Evolutionary conservation across 2,797 vertebrate species (phyloP), one percentile per base, ranked within the genome.

Genomic region (Tachyglossus aculeatus): DNA sequence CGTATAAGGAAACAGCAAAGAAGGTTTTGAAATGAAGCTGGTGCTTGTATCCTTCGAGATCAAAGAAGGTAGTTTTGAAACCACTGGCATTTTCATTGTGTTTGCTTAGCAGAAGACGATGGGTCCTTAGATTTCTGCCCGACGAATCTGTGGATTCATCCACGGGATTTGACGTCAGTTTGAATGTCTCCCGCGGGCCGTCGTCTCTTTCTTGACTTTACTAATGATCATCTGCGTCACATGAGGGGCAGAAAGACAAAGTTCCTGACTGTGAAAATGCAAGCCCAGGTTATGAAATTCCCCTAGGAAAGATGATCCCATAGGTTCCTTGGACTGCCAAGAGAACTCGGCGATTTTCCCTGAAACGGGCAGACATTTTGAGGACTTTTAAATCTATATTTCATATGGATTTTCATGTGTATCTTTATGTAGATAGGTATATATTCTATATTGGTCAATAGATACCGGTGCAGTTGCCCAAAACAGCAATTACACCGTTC

Each of bases 151-250:
- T 66, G 68, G 87, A 87, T 91, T 90, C 81, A 81, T 89, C 89
- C 85, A 82, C 71, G 71, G 43, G 65, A 27, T 58, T 86, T 94
- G 93, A 96, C 90, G 92, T 95, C 93, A 91, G 57, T 45, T 36
- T 31, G 77, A 86, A 76, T 81, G 62, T 60, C 74, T 62, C 62
- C 21, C n/a, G n/a, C n/a, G n/a, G n/a, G n/a, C n/a, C n/a, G 59
- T 81, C 84, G 83, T 67, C 77, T 79, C 80, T 44, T 44, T 68
- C 75, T 86, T 85, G 39, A 81, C 80, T 62, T 70, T 77, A 71
- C 40, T 2, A 24, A 34, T 51, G 54, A 71, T 90, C 86, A 89
- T 80, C 90, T 87, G 86, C 83, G 78, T 84, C 80, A 76, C 29
- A 69, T 74, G 85, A 78, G 78, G 80, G 71, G 32, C 74, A 78